These are phyloP conservation scores for Macaca mulatta DNA, from an alignment of 2,113 vertebrate species.

Conservation along the genomic window DNA sequence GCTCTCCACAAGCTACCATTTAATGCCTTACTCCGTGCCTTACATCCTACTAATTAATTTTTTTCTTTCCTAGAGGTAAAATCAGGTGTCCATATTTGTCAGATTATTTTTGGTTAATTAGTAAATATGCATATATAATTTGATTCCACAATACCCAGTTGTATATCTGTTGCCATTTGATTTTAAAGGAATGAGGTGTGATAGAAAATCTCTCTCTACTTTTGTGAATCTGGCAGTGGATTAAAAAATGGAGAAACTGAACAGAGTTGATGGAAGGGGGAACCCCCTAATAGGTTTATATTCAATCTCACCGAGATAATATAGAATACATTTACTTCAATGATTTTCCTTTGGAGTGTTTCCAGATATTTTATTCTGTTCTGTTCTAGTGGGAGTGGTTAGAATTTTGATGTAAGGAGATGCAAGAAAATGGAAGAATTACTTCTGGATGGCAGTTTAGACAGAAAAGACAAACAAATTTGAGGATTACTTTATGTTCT, in stretches of 20 bases:
- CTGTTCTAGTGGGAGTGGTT: not conserved
- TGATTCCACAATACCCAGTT: not conserved
- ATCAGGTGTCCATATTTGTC: not conserved
- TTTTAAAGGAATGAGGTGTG: not conserved
- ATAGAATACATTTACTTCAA: not conserved
- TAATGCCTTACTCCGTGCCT: not conserved
- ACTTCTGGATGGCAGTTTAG: not conserved
- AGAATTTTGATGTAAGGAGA: not conserved
- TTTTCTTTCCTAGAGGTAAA: not conserved
- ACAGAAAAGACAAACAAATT: not conserved
- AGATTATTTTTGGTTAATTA: not conserved
- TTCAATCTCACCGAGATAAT: not conserved
- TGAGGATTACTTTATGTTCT: not conserved
- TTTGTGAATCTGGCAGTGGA: not conserved
- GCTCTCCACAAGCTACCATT: not conserved
- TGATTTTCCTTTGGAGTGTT: not conserved
- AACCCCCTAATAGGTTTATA: not conserved
- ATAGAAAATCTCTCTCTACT: not conserved
- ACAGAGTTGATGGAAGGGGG: not conserved
- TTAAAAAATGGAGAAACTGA: not conserved
- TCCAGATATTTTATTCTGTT: not conserved
- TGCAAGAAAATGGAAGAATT: not conserved
- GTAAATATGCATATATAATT: not conserved
- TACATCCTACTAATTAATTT: not conserved
- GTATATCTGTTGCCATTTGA: not conserved